Base-by-base conservation (phyloP, 2,113 vertebrate genomes). In the Chamaea fasciata region DNA sequence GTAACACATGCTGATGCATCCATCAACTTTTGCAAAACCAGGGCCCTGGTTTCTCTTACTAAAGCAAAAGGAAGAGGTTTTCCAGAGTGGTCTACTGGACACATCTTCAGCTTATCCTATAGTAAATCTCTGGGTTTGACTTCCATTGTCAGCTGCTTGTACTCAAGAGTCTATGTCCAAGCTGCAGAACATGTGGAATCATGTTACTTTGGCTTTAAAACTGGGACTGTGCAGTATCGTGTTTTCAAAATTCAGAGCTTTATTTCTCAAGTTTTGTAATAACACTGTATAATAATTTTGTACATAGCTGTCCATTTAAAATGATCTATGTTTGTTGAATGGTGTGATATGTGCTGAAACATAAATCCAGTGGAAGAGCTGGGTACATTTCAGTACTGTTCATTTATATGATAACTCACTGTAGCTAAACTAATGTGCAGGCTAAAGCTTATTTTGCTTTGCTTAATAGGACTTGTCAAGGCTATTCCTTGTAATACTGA, bases 231-330 rank as follows among this genome's bases (percentile, higher is more conserved):
- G 90, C 87, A 82, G 78, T 95, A 90, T 75, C 75, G 82, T 92
- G 82, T 80, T 89, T 74, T 89, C 59, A 87, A 68, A 86, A 91
- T 64, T 81, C 94, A 63, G 68, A 94, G 85, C 88, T 90, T 83
- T 95, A 83, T 92, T 89, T 90, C 87, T 91, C 39, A 26, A 82
- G 88, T 95, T 97, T 96, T 97, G 75, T 97, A 96, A 89, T 91
- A 95, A 95, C 69, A 47, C 33, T 96, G 91, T 96, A 93, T 82
- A 68, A 92, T 94, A 87, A 75, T 92, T 90, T 85, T 97, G 95
- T 97, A 96, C 60, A 97, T 94, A 96, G 84, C 63, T 95, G 79
- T 84, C 82, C 26, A 37, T 87, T 94, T 75, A 64, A 90, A 96
- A 87, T 79, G 13, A 88, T 93, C 46, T 59, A 23, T 92, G 64